Conservation (phyloP, 1,140 invertebrate species). For the Caenorhabditis briggsae region DNA sequence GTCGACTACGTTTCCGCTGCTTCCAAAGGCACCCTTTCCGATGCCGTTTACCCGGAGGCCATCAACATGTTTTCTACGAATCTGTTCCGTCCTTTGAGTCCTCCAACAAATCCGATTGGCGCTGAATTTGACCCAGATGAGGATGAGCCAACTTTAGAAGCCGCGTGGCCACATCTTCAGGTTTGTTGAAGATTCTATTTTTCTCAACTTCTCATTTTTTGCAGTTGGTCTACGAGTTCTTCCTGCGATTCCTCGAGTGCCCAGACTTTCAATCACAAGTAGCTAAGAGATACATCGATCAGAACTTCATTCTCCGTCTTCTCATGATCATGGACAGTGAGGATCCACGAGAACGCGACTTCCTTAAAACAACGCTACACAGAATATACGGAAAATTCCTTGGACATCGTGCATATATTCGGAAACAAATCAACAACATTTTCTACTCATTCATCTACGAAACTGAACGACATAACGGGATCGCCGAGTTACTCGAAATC, state of each 20-base stretch:
- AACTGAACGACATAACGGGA: constrained; percentile 98
- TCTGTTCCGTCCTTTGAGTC: constrained; percentile 77
- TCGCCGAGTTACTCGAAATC: constrained; percentile 97
- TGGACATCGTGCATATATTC: constrained; percentile 77
- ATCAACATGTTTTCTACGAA: constrained; percentile 78
- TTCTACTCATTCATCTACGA: constrained; percentile 91
- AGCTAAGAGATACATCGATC: constrained; percentile 77
- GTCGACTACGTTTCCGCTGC: constrained; percentile 74
- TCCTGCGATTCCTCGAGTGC: constrained; percentile 76
- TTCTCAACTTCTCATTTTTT: constrained; percentile 35
- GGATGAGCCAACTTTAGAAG: constrained; percentile 77
- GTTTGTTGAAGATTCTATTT: constrained; percentile 57
- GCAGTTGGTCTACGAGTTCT: constrained; percentile 77
- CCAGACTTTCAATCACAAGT: constrained; percentile 76
- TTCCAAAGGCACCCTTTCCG: constrained; percentile 20
- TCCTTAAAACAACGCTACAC: constrained; percentile 77
- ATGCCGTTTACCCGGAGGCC: constrained; percentile 64
- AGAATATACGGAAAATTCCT: constrained; percentile 77
- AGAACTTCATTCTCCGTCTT: constrained; percentile 70
- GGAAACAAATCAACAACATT: constrained; percentile 78
- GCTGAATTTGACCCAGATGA: constrained; percentile 77
- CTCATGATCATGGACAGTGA: constrained; percentile 77
- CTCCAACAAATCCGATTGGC: constrained; percentile 72
- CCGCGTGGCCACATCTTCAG: constrained; percentile 77
- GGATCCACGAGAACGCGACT: constrained; percentile 77